phyloP scores from a whole-genome alignment of 1,140 invertebrate species.

The Lepeophtheirus salmonis region DNA sequence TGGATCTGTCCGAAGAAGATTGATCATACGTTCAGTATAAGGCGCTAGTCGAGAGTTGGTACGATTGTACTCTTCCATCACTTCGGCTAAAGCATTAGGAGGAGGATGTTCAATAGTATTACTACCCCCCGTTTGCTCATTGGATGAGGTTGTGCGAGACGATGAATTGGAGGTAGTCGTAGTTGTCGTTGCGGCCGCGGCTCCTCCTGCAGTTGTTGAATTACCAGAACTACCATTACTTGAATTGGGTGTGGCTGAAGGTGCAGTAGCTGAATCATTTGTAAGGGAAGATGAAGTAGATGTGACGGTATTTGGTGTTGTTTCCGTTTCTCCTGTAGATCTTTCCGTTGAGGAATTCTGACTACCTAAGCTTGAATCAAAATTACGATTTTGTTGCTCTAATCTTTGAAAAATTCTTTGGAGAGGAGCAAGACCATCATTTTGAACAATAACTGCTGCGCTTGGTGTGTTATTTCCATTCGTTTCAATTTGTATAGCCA shows the following conservation, averaged over 20 bases:
- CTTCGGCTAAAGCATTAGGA: neutral
- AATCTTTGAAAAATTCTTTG: neutral
- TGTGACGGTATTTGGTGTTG: neutral
- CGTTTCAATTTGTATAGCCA: neutral
- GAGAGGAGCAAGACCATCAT: neutral
- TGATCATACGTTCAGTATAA: neutral
- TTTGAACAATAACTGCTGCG: neutral
- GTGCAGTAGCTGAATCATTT: neutral
- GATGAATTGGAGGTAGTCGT: neutral
- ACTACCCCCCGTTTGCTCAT: no score
- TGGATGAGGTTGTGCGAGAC: no score
- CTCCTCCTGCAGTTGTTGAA: no score
- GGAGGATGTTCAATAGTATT: neutral
- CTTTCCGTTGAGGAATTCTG: neutral
- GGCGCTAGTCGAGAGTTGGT: neutral
- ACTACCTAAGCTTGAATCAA: no score
- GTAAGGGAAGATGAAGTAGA: no score
- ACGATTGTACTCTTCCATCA: neutral
- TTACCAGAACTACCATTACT: neutral
- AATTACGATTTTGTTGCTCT: neutral
- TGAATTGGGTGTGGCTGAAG: no score
- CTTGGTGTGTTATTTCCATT: neutral
- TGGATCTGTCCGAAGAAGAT: neutral
- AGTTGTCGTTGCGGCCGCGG: no score
- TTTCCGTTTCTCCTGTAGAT: neutral